A percentile compares a stretch with the other conserved stretches of the same genome.
Evolutionary conservation across 1,140 invertebrate genomes (phyloP).

Genomic region (Musca domestica): DNA sequence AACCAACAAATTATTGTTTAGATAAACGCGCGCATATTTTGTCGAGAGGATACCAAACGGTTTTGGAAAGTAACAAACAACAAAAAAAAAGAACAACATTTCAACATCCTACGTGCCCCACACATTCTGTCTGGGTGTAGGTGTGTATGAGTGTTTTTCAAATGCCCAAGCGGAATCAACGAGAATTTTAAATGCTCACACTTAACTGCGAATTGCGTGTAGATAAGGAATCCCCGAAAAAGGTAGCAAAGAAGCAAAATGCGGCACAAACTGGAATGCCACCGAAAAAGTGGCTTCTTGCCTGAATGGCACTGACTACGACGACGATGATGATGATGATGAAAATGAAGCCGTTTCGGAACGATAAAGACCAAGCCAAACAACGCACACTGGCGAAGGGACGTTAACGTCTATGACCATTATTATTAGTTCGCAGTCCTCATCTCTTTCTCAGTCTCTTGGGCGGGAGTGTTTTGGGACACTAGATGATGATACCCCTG

Average conservation of each 20-base stretch:
- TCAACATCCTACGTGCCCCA: no score
- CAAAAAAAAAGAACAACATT: neutral
- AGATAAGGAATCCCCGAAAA: constrained; percentile 15
- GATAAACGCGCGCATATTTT: constrained; percentile 22
- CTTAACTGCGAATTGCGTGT: constrained; percentile 21
- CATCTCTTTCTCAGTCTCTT: neutral
- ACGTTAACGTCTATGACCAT: constrained; percentile 12
- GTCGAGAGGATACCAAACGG: constrained; percentile 3
- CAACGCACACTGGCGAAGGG: neutral
- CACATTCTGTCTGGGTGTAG: neutral
- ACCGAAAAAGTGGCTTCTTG: neutral
- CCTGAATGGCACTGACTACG: neutral
- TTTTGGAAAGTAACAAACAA: neutral
- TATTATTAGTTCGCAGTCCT: constrained; percentile 3
- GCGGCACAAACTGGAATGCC: no score
- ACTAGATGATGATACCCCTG: neutral
- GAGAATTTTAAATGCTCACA: constrained; percentile 18
- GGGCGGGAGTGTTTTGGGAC: neutral
- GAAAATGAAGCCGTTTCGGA: constrained; percentile 18
- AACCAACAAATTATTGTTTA: constrained; percentile 22
- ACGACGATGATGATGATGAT: constrained; percentile 5
- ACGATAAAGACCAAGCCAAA: neutral
- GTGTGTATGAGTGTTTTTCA: neutral
- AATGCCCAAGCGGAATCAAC: neutral
- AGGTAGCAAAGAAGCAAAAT: constrained; percentile 11